Percentiles rank a stretch among this genome's conserved stretches.
These are phyloP conservation scores for Panthera uncia DNA, from an alignment of 2,113 vertebrate species.

Conservation along the genomic window DNA sequence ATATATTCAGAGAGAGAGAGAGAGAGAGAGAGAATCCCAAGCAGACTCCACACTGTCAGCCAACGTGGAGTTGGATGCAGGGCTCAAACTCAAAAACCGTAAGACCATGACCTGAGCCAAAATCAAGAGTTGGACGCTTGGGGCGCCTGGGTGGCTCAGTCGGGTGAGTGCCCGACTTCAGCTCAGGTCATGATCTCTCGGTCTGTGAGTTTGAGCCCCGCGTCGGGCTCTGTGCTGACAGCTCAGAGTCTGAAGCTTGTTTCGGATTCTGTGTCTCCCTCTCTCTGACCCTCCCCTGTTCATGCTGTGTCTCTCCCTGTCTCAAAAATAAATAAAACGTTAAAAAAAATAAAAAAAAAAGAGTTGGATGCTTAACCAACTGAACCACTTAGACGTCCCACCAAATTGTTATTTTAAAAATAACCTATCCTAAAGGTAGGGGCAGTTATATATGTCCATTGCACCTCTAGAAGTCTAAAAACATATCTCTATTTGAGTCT, in stretches of 20 bases:
- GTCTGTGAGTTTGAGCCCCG: background rate
- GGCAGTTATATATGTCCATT: background rate
- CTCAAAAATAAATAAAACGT: background rate
- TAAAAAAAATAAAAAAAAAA: background rate
- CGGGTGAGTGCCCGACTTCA: rapidly evolving
- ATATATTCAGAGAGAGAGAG: too few relatives aligned
- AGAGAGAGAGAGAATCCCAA: too few relatives aligned
- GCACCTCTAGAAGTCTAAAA: background rate
- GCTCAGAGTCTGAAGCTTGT: background rate
- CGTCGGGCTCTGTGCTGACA: rapidly evolving
- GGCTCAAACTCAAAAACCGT: too few relatives aligned
- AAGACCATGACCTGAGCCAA: too few relatives aligned
- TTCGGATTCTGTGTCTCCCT: background rate
- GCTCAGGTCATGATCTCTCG: background rate
- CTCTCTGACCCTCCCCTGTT: too few relatives aligned
- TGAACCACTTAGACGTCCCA: too few relatives aligned
- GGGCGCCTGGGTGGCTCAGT: background rate
- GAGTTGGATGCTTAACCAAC: too few relatives aligned
- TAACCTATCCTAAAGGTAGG: background rate
- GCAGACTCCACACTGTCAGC: too few relatives aligned
- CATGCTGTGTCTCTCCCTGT: too few relatives aligned
- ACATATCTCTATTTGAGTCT: background rate
- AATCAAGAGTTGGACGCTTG: background rate
- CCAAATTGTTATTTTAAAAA: background rate
- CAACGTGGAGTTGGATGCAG: too few relatives aligned